Evolutionary conservation across 2,888 invertebrate genomes (phyloP).

Genomic region (Phragmatobia fuliginosa): DNA sequence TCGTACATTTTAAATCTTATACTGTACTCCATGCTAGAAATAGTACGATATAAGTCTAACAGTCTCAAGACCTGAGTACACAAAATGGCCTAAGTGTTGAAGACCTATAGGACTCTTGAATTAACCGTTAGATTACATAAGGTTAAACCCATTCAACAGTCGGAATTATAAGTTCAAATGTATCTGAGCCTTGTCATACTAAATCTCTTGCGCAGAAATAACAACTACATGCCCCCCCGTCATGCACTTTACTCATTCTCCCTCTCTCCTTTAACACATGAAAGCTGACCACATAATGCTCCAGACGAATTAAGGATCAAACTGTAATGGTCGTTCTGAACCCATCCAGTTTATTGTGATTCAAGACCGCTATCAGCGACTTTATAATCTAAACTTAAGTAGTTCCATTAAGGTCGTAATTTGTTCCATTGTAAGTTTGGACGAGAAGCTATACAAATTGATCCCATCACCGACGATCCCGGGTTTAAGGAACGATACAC

Average conservation of each 20-base stretch:
- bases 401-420: slow-evolving; percentile 62
- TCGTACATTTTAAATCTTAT: too few species aligned
- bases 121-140: too few species aligned
- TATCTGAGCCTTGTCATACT: background rate
- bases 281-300: slow-evolving; percentile 39
- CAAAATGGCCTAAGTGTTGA: too few species aligned
- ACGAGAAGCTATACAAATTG: slow-evolving; percentile 79
- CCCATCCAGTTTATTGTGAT: slow-evolving; percentile 72
- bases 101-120: too few species aligned
- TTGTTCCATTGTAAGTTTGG: slow-evolving; percentile 56
- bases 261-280: slow-evolving; percentile 19
- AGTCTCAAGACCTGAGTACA: too few species aligned
- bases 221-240: background rate
- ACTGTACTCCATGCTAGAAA: too few species aligned
- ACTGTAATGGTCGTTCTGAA: slow-evolving; percentile 60
- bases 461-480: slow-evolving; percentile 66
- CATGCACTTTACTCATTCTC: background rate
- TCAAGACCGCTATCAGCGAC: slow-evolving; percentile 43
- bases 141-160: background rate
- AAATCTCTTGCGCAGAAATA: slow-evolving; percentile 13
- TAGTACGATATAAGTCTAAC: too few species aligned
- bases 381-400: slow-evolving; percentile 61
- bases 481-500: slow-evolving; percentile 57
- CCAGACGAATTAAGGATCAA: slow-evolving; percentile 53
- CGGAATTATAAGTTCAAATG: background rate